A percentile compares a stretch with the other conserved stretches of the same genome.
Conservation (phyloP, 2,797 vertebrate species). For the Tadarida brasiliensis region DNA sequence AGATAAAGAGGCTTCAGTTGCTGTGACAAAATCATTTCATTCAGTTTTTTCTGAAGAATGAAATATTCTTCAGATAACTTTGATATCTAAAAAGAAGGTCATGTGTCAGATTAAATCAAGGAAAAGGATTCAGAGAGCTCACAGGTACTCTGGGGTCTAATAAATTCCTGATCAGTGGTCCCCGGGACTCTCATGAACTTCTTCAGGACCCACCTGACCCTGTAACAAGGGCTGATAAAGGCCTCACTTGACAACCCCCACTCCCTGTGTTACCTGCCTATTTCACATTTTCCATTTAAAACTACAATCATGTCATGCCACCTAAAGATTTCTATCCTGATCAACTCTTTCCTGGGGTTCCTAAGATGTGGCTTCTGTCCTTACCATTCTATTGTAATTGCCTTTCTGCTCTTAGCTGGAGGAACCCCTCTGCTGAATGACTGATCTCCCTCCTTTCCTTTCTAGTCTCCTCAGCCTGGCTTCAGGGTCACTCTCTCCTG, state of each 20-base stretch:
- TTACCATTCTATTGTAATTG: background rate
- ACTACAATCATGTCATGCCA: rapidly evolving
- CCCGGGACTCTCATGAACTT: background rate
- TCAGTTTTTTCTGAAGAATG: slow-evolving; percentile 94
- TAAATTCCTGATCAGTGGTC: background rate
- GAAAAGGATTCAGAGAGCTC: background rate
- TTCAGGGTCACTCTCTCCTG: background rate
- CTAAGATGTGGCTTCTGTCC: background rate
- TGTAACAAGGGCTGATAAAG: background rate
- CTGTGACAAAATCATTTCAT: slow-evolving; percentile 94
- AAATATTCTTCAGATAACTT: slow-evolving; percentile 93
- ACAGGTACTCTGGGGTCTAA: background rate
- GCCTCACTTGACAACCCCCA: background rate
- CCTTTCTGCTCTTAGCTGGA: background rate
- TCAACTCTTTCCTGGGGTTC: background rate
- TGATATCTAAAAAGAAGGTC: slow-evolving; percentile 89
- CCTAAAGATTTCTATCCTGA: background rate
- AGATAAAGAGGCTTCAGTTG: slow-evolving; percentile 92
- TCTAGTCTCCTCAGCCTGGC: background rate
- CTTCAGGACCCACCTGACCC: background rate
- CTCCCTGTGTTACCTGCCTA: background rate
- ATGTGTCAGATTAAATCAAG: slow-evolving; percentile 58
- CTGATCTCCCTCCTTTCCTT: background rate
- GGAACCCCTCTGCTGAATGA: background rate
- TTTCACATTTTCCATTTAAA: background rate